Percentiles rank a stretch among this genome's conserved stretches.
Evolutionary conservation across 37 sponge, comb jelly and placozoan genomes (phyloP).

Genomic region (Ianthella basta): DNA sequence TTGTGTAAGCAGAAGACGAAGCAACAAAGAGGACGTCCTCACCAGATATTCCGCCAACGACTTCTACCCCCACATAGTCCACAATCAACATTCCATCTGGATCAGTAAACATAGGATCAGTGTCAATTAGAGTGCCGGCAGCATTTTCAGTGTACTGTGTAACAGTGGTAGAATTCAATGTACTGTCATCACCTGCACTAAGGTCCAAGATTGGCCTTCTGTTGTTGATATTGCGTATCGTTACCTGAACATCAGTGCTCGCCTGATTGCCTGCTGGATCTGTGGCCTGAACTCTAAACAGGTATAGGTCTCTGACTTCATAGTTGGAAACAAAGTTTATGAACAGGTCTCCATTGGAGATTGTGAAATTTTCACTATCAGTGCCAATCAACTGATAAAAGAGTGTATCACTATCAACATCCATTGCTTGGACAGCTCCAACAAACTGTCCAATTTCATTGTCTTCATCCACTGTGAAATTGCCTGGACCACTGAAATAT

Average conservation of each 20-base stretch:
- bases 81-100: conserved; percentile 31
- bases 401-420: conserved; percentile 51
- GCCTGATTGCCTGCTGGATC: conserved; percentile 52
- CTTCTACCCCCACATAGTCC: neutral
- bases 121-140: conserved; percentile 39
- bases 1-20: neutral
- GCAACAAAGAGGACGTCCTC: conserved; percentile 38
- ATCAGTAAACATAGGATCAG: conserved; percentile 57
- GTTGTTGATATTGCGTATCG: conserved; percentile 63
- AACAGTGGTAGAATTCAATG: conserved; percentile 35
- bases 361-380: conserved; percentile 25
- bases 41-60: conserved; percentile 29
- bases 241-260: conserved; percentile 34
- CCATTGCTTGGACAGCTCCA: conserved; percentile 39
- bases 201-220: conserved; percentile 69
- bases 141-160: conserved; percentile 48
- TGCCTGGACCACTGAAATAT: conserved; percentile 21
- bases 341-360: conserved; percentile 36
- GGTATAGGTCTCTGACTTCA: conserved; percentile 7
- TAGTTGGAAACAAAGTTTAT: conserved; percentile 50
- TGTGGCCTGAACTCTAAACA: conserved; percentile 44
- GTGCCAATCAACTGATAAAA: conserved; percentile 15
- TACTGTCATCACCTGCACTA: conserved; percentile 41
- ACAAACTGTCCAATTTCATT: conserved; percentile 27
- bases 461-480: conserved; percentile 42